A percentile compares a stretch with the other conserved stretches of the same genome.
phyloP scores from a whole-genome alignment of 2,888 invertebrate genomes.

The Margaritifera margaritifera region DNA sequence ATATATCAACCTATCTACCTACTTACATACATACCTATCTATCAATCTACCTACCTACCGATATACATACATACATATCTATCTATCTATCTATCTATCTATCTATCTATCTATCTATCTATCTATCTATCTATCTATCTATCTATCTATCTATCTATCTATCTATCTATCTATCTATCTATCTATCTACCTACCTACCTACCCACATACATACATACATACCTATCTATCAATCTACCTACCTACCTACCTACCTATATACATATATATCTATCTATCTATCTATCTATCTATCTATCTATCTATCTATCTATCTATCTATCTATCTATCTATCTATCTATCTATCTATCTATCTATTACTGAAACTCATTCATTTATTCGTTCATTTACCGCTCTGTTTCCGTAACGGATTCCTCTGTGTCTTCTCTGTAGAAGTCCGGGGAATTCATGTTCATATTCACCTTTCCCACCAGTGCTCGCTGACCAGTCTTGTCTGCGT shows the following conservation, averaged over 20 bases:
- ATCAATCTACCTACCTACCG: too few species aligned
- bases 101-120: background rate
- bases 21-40: background rate
- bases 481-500: slow-evolving; percentile 79
- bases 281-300: background rate
- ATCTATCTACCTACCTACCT: background rate
- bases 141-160: background rate
- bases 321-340: slow-evolving; percentile 3
- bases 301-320: background rate
- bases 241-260: too few species aligned
- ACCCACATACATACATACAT: too few species aligned
- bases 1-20: background rate
- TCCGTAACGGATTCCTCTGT: slow-evolving; percentile 46
- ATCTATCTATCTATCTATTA: background rate
- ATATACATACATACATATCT: too few species aligned
- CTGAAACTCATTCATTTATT: too few species aligned
- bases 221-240: background rate
- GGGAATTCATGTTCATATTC: slow-evolving; percentile 80
- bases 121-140: background rate
- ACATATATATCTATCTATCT: background rate
- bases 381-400: slow-evolving; percentile 42
- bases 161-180: background rate
- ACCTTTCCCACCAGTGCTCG: slow-evolving; percentile 91
- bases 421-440: slow-evolving; percentile 78
- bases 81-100: slow-evolving; percentile 1